These are phyloP conservation scores for Agrypnia vestita DNA, from an alignment of 1,140 invertebrate species.

Conservation along the genomic window DNA sequence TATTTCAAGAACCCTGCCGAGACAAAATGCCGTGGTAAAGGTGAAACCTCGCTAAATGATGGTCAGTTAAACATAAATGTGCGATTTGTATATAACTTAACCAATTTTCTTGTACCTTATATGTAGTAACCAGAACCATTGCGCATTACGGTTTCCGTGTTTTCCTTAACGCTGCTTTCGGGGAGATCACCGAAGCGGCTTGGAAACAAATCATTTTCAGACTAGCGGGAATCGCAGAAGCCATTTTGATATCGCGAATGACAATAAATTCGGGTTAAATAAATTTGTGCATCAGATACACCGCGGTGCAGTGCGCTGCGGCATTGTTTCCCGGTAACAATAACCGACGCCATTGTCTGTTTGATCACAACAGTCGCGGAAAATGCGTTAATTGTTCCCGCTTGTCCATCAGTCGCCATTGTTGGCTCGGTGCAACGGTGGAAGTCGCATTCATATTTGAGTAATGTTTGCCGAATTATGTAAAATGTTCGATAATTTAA, in stretches of 20 bases:
- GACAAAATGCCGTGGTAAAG: too few relatives aligned
- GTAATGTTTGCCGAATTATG: conserved; percentile 35
- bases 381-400: conserved; percentile 61
- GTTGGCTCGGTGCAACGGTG: conserved; percentile 40
- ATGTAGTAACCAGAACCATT: too few relatives aligned
- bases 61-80: too few relatives aligned
- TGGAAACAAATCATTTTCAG: not conserved
- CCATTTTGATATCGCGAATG: conserved; percentile 51
- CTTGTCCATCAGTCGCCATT: conserved; percentile 58
- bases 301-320: conserved; percentile 51
- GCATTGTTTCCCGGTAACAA: conserved; percentile 56
- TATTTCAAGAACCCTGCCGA: too few relatives aligned
- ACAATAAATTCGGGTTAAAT: conserved; percentile 60
- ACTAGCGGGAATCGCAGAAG: not conserved
- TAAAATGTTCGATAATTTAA: conserved; percentile 41
- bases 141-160: too few relatives aligned
- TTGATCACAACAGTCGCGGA: conserved; percentile 59
- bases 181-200: too few relatives aligned
- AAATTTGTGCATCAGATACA: conserved; percentile 56
- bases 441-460: conserved; percentile 43
- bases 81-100: too few relatives aligned
- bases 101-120: too few relatives aligned
- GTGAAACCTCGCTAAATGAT: too few relatives aligned
- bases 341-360: conserved; percentile 46
- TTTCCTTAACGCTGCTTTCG: too few relatives aligned